Percentiles rank a stretch among this genome's conserved stretches.
Conservation (phyloP, 2,113 vertebrate species). For the Gorsachius goisagi region DNA sequence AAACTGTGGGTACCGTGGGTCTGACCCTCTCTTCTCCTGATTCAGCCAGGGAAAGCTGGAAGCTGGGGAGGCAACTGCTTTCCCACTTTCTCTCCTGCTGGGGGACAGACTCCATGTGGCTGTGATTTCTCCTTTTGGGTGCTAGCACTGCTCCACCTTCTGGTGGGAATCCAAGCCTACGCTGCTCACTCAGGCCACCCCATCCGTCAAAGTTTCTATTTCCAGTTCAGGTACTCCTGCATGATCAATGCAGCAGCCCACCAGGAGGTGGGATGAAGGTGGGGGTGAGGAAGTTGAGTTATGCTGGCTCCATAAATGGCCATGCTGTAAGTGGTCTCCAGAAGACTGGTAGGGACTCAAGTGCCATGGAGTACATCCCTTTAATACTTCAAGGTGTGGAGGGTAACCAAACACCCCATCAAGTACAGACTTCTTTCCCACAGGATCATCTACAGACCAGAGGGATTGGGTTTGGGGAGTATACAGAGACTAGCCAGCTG, state of each 20-base stretch:
- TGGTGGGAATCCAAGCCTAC: neutral
- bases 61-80: neutral
- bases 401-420: neutral
- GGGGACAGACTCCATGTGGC: fast-evolving
- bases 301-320: neutral
- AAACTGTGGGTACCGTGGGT: neutral
- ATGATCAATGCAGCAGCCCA: neutral
- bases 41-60: neutral
- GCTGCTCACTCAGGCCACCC: neutral
- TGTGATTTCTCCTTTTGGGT: neutral
- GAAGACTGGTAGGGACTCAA: neutral
- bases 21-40: neutral
- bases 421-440: neutral
- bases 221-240: neutral
- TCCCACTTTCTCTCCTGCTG: neutral
- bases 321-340: neutral
- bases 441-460: neutral
- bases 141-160: neutral
- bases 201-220: neutral
- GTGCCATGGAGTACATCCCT: too few relatives aligned
- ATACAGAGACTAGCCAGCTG: neutral
- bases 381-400: neutral
- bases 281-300: neutral
- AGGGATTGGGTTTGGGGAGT: neutral
- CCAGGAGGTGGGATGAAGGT: neutral